Base-by-base conservation (phyloP, 2,797 vertebrate species). In the Triplophysa bombifrons region DNA sequence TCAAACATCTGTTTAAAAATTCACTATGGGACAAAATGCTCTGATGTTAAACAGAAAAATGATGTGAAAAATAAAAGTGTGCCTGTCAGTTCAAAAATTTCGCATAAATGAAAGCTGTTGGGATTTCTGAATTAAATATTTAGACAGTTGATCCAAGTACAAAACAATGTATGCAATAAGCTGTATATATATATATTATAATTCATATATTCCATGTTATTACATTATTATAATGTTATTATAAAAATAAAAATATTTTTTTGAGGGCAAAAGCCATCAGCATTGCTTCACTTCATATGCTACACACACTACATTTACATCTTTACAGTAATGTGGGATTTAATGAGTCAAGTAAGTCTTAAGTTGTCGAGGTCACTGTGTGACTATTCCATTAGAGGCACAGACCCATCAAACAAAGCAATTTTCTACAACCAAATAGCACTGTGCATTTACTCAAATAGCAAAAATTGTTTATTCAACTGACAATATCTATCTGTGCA, bases 1-100 rank as follows among this genome's bases (percentile, higher is more conserved):
- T 27, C 48, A 75, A 67, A 66, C 19, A 20, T 41, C 76, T 70
- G 71, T 56, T 68, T 50, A 68, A 44, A 70, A 58, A 84, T 60
- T 34, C 58, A 56, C n/a, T 19, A 66, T 30, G 82, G 50, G 72
- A 74, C 46, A 75, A 75, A 72, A 41, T 64, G 6, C 25, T 55
- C 51, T 44, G 72, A 74, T 51, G 70, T 12, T 25, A 61, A 80
- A 79, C 46, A 68, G 67, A 46, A 46, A 3, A 46, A 79, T 73
- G 50, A 82, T 65, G 58, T 50, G 63, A 30, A 73, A 64, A 78
- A 81, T 51, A 4, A 61, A 73, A 78, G 67, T 65, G 22, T 63
- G 64, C 69, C 66, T 64, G 51, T 41, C 68, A 30, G 14, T 80
- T 72, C 76, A 19, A 14, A 56, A 44, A 67, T 74, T 63, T 68